These are phyloP conservation scores for Drosophila setosimentum DNA, from an alignment of 2,888 invertebrate species.

Conservation along the genomic window DNA sequence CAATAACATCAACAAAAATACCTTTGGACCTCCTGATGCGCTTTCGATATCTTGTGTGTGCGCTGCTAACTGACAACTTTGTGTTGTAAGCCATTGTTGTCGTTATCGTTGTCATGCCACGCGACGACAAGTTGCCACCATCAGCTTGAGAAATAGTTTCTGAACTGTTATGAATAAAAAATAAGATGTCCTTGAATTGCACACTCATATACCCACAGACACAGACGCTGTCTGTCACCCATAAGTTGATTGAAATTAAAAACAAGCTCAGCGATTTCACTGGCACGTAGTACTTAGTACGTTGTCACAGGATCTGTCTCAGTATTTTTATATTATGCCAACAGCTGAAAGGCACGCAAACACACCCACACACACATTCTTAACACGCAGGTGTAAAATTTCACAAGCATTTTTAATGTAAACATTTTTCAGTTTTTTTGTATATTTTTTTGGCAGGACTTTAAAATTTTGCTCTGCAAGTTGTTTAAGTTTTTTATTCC, in stretches of 20 bases:
- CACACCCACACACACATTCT: neutral
- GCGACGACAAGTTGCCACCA: constrained; percentile 54
- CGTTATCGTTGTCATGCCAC: neutral
- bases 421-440: neutral
- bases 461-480: constrained; percentile 34
- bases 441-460: constrained; percentile 22
- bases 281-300: constrained; percentile 3
- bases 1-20: constrained; percentile 29
- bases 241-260: constrained; percentile 64
- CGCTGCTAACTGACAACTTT: constrained; percentile 31
- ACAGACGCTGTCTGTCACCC: constrained; percentile 15
- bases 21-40: constrained; percentile 56
- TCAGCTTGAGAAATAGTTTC: constrained; percentile 72
- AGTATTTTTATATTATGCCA: constrained; percentile 14
- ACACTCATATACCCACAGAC: constrained; percentile 7
- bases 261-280: constrained; percentile 46
- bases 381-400: constrained; percentile 36
- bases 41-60: constrained; percentile 77
- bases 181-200: constrained; percentile 38
- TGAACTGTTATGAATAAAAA: constrained; percentile 12
- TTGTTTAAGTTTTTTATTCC: constrained; percentile 37
- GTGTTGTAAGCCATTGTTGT: constrained; percentile 29
- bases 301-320: constrained; percentile 17
- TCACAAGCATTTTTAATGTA: constrained; percentile 38
- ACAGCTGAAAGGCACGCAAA: neutral